Evolutionary conservation across 1,140 invertebrate genomes (phyloP).

Genomic region (Hylaeus anthracinus): DNA sequence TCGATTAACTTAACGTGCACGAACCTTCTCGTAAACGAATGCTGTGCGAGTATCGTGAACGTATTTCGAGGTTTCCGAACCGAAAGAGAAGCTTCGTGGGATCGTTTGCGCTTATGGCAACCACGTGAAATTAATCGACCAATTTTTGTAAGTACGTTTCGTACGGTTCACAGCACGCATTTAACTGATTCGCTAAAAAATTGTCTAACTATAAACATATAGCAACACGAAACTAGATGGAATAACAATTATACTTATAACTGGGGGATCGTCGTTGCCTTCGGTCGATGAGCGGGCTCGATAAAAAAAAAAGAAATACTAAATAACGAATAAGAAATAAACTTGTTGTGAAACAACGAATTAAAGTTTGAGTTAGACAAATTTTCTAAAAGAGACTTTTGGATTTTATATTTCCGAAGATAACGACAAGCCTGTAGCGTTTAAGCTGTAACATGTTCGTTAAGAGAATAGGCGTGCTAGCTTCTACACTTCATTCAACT

Average conservation of each 20-base stretch:
- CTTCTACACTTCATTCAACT: background rate
- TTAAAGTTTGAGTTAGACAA: too few relatives aligned
- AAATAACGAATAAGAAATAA: too few relatives aligned
- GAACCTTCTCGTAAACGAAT: background rate
- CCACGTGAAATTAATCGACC: slow-evolving; percentile 16
- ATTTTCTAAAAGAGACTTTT: too few relatives aligned
- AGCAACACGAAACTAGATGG: slow-evolving; percentile 16
- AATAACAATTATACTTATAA: background rate
- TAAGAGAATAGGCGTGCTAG: background rate
- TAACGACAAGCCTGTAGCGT: background rate
- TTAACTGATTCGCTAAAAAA: slow-evolving; percentile 15
- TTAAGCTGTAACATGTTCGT: background rate
- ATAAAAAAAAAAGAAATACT: too few relatives aligned
- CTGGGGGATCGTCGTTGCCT: background rate
- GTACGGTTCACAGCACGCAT: background rate
- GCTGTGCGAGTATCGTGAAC: background rate
- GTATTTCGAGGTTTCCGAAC: background rate
- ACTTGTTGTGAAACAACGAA: too few relatives aligned
- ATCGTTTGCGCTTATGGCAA: slow-evolving; percentile 47
- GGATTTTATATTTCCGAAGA: background rate
- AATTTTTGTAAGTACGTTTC: slow-evolving; percentile 17
- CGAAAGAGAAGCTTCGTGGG: slow-evolving; percentile 5
- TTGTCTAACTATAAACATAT: slow-evolving; percentile 34
- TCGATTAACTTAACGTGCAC: background rate
- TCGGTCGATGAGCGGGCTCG: background rate